Base-by-base conservation (phyloP, 2,888 invertebrate species). In the Dasypogon diadema region DNA sequence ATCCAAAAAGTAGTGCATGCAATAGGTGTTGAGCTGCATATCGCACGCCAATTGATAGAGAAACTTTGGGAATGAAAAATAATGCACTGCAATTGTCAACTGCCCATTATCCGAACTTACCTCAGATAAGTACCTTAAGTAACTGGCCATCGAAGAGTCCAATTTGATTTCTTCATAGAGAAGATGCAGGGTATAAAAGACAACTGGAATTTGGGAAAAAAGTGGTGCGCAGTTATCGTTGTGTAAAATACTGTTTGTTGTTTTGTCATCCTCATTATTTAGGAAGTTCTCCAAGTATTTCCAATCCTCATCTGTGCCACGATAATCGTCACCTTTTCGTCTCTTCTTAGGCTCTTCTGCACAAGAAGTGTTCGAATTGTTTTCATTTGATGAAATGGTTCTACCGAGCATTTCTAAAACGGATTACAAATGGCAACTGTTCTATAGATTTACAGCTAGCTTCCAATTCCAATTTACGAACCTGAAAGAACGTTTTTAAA, bases 111-210 rank as follows among this genome's bases (percentile, higher is more conserved):
- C 10, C n/a, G 4, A 30, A 60, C 2, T n/a, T 58, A 85, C 85
- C 81, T 87, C 87, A 0, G 92, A 93, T 48, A 97, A 82, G 0
- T 91, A 88, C 73, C 90, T 89, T 77, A 95, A 84, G 80, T 92
- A 91, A 75, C 90, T 90, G 58, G 89, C 89, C 79, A 93, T 86
- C 0, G 93, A 86, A 0, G 90, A 89, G 81, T 95, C 93, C 75
- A 97, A 84, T 83, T 97, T 97, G 2, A 95, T 87, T 82, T 97
- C 97, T 88, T 98, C 97, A 82, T 97, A 97, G 0, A 97, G 88
- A 30, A 98, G 87, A 87, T 98, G 98, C 37, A 98, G 87, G 0
- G 93, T 89, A 83, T 91, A 95, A 75, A 96, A 88, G 30, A 97
- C 88, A 72, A 93, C 88, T 4, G 93, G 89, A 10, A 94, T 89